phyloP scores from a whole-genome alignment of 2,888 invertebrate genomes.

The Phoronis australis region DNA sequence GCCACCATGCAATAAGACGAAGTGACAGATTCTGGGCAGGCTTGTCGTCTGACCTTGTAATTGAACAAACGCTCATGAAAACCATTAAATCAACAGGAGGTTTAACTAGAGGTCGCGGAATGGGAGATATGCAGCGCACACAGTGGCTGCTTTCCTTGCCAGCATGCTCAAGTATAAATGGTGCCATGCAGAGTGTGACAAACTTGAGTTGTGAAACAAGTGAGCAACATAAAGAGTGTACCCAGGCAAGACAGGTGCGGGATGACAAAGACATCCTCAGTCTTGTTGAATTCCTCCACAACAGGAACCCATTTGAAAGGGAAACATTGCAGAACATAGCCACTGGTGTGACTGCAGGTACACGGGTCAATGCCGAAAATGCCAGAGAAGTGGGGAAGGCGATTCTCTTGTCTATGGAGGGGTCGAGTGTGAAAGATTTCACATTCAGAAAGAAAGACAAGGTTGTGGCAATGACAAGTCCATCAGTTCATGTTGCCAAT shows the following conservation, averaged over 20 bases:
- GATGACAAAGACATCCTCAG: slow-evolving; percentile 10
- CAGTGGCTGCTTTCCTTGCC: slow-evolving; percentile 21
- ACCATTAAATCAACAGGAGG: slow-evolving; percentile 22
- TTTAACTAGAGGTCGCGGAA: slow-evolving; percentile 17
- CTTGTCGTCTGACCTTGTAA: slow-evolving; percentile 23
- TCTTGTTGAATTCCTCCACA: slow-evolving; percentile 6
- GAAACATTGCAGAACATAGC: slow-evolving; percentile 13
- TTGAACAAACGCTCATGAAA: slow-evolving; percentile 26
- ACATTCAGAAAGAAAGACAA: slow-evolving; percentile 16
- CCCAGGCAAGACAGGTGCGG: slow-evolving; percentile 3
- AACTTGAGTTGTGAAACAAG: slow-evolving; percentile 4
- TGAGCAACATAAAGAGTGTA: slow-evolving; percentile 14
- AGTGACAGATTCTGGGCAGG: slow-evolving; percentile 25
- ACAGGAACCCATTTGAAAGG: slow-evolving; percentile 11
- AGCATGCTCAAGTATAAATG: slow-evolving; percentile 14
- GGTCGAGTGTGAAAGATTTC: slow-evolving; percentile 8
- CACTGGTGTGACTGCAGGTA: slow-evolving; percentile 15
- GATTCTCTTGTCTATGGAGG: slow-evolving; percentile 12
- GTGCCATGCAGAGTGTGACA: slow-evolving; percentile 14
- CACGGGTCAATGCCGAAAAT: slow-evolving; percentile 9
- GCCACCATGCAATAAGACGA: slow-evolving; percentile 15
- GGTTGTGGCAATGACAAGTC: slow-evolving; percentile 9
- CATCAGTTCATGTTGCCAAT: slow-evolving; percentile 7
- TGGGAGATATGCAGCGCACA: slow-evolving; percentile 17
- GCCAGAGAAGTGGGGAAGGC: slow-evolving; percentile 10